These are phyloP conservation scores for Catocala sponsa DNA, from an alignment of 2,888 invertebrate genomes.

Conservation along the genomic window DNA sequence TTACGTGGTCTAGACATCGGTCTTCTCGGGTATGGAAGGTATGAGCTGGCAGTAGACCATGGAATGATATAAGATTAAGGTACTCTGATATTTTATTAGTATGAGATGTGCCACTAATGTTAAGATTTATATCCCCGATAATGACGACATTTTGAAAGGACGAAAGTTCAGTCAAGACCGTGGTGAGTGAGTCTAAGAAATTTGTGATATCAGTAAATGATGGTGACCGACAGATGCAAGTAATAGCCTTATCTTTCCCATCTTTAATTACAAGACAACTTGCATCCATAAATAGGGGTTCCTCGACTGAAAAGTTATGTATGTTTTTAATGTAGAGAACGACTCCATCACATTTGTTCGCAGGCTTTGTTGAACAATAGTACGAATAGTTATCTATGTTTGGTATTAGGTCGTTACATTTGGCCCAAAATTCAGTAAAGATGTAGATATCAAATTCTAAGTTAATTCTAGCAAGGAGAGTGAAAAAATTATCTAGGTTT, in stretches of 20 bases:
- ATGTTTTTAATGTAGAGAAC: not conserved
- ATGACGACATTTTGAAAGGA: not conserved
- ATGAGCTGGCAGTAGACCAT: conserved; percentile 4
- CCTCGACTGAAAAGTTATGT: not conserved
- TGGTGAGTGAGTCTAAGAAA: not conserved
- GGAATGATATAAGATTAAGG: not conserved
- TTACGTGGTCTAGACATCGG: conserved; percentile 2
- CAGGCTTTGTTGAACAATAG: not conserved
- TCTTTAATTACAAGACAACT: not conserved
- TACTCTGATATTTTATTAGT: not conserved
- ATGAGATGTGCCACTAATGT: not conserved
- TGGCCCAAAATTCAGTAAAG: not conserved
- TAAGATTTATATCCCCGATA: conserved; percentile 5
- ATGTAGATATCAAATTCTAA: not conserved
- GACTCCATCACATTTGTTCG: not conserved
- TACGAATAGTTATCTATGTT: not conserved
- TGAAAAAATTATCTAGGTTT: too few species aligned
- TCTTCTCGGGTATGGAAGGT: not conserved
- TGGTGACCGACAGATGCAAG: too few species aligned
- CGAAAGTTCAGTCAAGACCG: not conserved
- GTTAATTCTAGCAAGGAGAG: not conserved
- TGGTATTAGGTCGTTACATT: not conserved
- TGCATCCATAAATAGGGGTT: conserved; percentile 2
- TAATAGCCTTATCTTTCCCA: not conserved
- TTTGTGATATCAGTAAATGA: too few species aligned